Base-by-base conservation (phyloP, 2,888 invertebrate genomes). In the Pterobdella sp. region DNA sequence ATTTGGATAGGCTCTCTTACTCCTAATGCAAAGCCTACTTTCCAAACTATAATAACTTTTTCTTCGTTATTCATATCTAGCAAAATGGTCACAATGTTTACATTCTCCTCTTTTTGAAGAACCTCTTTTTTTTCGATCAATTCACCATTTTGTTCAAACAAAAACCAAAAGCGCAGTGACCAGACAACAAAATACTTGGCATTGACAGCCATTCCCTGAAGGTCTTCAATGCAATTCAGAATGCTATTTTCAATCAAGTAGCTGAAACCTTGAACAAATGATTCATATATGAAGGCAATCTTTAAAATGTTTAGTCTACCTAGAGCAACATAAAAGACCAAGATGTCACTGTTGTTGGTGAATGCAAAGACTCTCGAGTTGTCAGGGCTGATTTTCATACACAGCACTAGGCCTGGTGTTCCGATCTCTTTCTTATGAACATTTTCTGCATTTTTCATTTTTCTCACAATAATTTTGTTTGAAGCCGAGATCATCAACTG, bases 391-490 rank as follows among this genome's bases (percentile, higher is more conserved):
- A 98, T 85, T 29, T 91, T 91, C 77, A 98, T 84, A 79, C 91
- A 91, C 84, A 94, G 93, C 92, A 96, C 93, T 78, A 97, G 95
- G 26, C 97, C 81, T 42, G 74, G 64, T 31, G 96, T 90, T 3
- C 90, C 90, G 0, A 96, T 96, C 34, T 82, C 81, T 82, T 93
- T 92, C 81, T 94, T 93, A 37, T 95, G 87, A 0, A 94, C 92
- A 81, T 96, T 87, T 84, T 97, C 97, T 71, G 95, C 95, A 0
- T 95, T 96, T 35, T 92, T 90, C 36, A 97, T 84, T 85, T 97
- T 96, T 91, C 95, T 97, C 42, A 96, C 95, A 77, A 97, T 94
- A 77, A 97, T 94, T 78, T 93, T 88, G 80, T 95, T 97, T 1
- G 96, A 96, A 79, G 95, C 93, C 1, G 95, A 94, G 0, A 97